These are phyloP conservation scores for Cirrhinus molitorella DNA, from an alignment of 2,797 vertebrate genomes.

Conservation along the genomic window DNA sequence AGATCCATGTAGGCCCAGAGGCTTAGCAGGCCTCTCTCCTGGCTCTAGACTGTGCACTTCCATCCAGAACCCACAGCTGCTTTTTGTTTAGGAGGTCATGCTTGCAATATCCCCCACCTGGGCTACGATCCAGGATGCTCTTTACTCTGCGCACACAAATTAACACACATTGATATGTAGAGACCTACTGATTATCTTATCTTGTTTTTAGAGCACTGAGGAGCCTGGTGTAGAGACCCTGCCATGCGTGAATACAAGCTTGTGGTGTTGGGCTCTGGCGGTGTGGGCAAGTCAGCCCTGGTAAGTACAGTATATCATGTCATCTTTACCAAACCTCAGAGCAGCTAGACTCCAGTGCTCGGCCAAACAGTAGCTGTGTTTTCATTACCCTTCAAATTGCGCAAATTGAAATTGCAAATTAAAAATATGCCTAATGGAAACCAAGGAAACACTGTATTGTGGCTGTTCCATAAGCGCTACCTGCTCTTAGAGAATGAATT, in stretches of 20 bases:
- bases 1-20: slow-evolving; percentile 26
- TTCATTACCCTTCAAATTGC: too few species aligned
- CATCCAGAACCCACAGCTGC: slow-evolving; percentile 73
- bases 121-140: slow-evolving; percentile 76
- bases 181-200: neutral
- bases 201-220: slow-evolving; percentile 79
- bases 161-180: neutral
- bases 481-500: too few species aligned
- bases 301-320: slow-evolving; percentile 80
- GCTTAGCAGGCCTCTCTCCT: slow-evolving; percentile 14
- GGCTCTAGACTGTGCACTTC: slow-evolving; percentile 4
- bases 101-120: slow-evolving; percentile 79
- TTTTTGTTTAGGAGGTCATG: slow-evolving; percentile 76
- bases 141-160: slow-evolving; percentile 62
- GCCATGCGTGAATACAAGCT: slow-evolving; percentile 99
- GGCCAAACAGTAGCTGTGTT: too few species aligned
- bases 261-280: slow-evolving; percentile 99
- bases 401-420: too few species aligned
- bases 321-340: neutral
- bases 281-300: slow-evolving; percentile 99
- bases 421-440: too few species aligned
- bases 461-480: too few species aligned
- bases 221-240: slow-evolving; percentile 87
- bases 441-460: too few species aligned
- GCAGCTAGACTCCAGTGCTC: neutral